These are phyloP conservation scores for Tineola bisselliella DNA, from an alignment of 2,888 invertebrate species.

Conservation along the genomic window DNA sequence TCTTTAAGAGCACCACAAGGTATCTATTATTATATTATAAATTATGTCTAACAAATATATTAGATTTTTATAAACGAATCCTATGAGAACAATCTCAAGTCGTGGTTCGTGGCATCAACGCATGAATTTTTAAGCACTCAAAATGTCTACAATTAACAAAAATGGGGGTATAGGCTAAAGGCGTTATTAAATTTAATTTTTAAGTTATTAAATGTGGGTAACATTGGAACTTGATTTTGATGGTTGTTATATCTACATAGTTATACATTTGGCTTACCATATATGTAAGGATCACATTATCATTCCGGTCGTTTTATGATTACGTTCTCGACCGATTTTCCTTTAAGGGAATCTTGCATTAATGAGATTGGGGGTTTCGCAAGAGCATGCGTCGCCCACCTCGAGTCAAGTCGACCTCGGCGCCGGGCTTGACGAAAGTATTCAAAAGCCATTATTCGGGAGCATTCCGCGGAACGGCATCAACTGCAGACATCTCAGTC, in stretches of 20 bases:
- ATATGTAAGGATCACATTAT: slow-evolving; percentile 28
- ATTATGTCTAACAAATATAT: background rate
- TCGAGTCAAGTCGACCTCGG: slow-evolving; percentile 29
- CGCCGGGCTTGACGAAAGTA: slow-evolving; percentile 40
- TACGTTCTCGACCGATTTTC: slow-evolving; percentile 41
- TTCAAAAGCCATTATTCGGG: slow-evolving; percentile 61
- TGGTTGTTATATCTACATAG: background rate
- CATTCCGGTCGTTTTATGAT: slow-evolving; percentile 42
- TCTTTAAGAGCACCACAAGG: slow-evolving; percentile 91
- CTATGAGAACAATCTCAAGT: background rate
- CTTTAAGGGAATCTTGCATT: slow-evolving; percentile 62
- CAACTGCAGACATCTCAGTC: slow-evolving; percentile 64
- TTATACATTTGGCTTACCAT: background rate
- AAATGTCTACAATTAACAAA: background rate
- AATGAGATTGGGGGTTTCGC: slow-evolving; percentile 52
- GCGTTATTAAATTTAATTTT: slow-evolving; percentile 20
- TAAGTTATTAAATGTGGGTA: too few relatives aligned
- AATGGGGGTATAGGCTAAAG: slow-evolving; percentile 11
- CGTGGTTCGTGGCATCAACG: background rate
- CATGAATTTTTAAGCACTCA: background rate
- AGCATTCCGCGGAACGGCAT: slow-evolving; percentile 62
- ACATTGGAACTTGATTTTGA: background rate
- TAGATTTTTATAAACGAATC: background rate
- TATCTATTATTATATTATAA: slow-evolving; percentile 41
- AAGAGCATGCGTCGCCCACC: slow-evolving; percentile 37